A percentile compares a stretch with the other conserved stretches of the same genome.
Evolutionary conservation across 2,888 invertebrate species (phyloP).

Genomic region (Ennomos quercinarius): DNA sequence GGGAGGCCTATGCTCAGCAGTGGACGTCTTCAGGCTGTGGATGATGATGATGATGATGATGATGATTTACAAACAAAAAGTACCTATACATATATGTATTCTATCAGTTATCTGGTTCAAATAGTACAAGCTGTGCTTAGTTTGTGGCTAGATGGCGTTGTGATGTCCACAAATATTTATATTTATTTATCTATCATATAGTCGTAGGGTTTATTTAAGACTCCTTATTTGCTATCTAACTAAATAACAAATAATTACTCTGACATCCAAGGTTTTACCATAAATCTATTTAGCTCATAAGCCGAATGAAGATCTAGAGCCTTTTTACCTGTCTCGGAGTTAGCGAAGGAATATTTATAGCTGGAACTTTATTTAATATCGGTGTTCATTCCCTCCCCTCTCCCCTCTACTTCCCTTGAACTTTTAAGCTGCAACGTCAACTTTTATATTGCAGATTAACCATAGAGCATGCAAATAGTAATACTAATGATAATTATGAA

Average conservation of each 20-base stretch:
- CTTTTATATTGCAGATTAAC: conserved; percentile 43
- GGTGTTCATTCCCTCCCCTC: conserved; percentile 54
- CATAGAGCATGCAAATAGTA: neutral
- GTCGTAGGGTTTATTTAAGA: too few relatives aligned
- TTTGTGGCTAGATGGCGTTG: too few relatives aligned
- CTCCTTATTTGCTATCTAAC: too few relatives aligned
- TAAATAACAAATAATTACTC: conserved; percentile 5
- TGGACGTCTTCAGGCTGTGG: too few relatives aligned
- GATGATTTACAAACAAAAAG: too few relatives aligned
- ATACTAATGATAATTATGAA: neutral
- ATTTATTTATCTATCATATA: too few relatives aligned
- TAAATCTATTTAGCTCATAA: conserved; percentile 36
- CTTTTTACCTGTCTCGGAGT: conserved; percentile 70
- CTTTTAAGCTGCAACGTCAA: conserved; percentile 72
- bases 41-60: too few relatives aligned
- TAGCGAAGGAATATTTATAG: conserved; percentile 84
- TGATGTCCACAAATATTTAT: too few relatives aligned
- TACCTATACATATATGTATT: too few relatives aligned
- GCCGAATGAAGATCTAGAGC: conserved; percentile 46
- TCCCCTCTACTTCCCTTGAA: conserved; percentile 52
- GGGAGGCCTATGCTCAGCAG: too few relatives aligned
- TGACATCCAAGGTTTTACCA: conserved; percentile 24
- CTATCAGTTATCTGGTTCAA: too few relatives aligned
- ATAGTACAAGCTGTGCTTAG: too few relatives aligned
- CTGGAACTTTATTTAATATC: conserved; percentile 85